Conservation (phyloP, 2,888 invertebrate species). For the Scaptodrosophila latifasciaeformis region DNA sequence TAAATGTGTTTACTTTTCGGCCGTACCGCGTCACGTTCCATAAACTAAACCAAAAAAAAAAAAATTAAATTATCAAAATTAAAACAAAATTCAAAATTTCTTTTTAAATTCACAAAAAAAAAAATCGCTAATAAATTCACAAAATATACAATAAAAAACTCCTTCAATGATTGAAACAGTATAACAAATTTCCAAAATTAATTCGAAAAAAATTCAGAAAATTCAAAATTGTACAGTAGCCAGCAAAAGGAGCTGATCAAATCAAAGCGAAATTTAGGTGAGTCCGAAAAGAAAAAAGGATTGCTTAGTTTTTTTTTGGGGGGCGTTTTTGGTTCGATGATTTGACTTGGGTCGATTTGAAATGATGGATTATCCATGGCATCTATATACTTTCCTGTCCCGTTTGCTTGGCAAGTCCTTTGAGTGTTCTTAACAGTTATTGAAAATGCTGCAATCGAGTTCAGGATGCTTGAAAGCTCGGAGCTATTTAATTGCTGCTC, state of each 20-base stretch:
- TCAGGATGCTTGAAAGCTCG: slow-evolving; percentile 49
- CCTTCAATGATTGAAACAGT: slow-evolving; percentile 8
- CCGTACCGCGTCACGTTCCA: slow-evolving; percentile 51
- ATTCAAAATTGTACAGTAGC: too few relatives aligned
- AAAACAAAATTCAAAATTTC: slow-evolving; percentile 23
- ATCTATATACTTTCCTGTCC: too few relatives aligned
- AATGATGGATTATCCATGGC: too few relatives aligned
- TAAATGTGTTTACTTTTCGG: slow-evolving; percentile 58
- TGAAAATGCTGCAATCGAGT: slow-evolving; percentile 65
- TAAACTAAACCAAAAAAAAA: slow-evolving; percentile 24
- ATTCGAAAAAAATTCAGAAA: too few relatives aligned
- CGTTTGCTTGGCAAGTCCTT: slow-evolving; percentile 25
- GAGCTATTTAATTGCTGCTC: slow-evolving; percentile 64
- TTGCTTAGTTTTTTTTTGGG: neutral
- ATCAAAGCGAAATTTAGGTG: too few relatives aligned
- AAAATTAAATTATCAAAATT: neutral
- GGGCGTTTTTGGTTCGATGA: neutral
- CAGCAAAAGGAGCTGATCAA: too few relatives aligned
- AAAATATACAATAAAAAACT: slow-evolving; percentile 6
- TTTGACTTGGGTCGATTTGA: too few relatives aligned
- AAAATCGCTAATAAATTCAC: slow-evolving; percentile 19
- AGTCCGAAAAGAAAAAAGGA: slow-evolving; percentile 24
- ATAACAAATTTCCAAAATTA: too few relatives aligned
- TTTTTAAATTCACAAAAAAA: slow-evolving; percentile 28
- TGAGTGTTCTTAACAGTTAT: slow-evolving; percentile 58